Evolutionary conservation across 64 coral and sea anemone genomes (phyloP), one percentile per base, ranked within the genome.

Genomic region (Cladopsammia gracilis): DNA sequence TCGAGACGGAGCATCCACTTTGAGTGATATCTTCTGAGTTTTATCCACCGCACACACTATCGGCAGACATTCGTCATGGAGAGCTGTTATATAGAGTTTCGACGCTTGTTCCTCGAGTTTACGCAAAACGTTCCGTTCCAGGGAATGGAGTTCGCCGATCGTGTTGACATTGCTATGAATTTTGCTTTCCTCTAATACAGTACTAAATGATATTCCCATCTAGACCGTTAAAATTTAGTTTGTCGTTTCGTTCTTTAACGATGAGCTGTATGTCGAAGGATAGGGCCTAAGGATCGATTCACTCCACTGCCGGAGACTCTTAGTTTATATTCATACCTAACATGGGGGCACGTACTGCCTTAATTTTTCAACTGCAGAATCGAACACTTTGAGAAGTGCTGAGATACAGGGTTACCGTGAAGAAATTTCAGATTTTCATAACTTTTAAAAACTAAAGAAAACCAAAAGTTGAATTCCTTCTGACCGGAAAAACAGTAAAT

Each of bases 1-100:
- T 45, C 8, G 4, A 12, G 89, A 25, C 6, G 12, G 52, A 7
- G 44, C 47, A 19, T 90, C 70, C 26, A 64, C 62, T 18, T 68
- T 68, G 0, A 90, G 44, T 9, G 24, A 43, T 18, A 53, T 56
- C 45, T 25, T 71, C 23, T 90, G 60, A 10, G 42, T 57, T 25
- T 70, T 82, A 10, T 83, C 45, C 5, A 72, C 89, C 1, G 79
- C 89, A 58, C 60, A 64, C 14, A 91, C 64, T 19, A 90, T 90
- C 18, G 88, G 74, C 58, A 90, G 26, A 53, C 59, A 25, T 25
- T 50, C 44, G 60, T 90, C 88, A 64, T 90, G 14, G 34, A 66
- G 25, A 3, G 75, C 88, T 18, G 5, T 59, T 26, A 19, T 66
- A 16, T 76, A 20, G 18, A 90, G 44, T 50, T 69, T 85, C 3